Conservation (phyloP, 2,888 invertebrate species). For the Epinotia nisella region DNA sequence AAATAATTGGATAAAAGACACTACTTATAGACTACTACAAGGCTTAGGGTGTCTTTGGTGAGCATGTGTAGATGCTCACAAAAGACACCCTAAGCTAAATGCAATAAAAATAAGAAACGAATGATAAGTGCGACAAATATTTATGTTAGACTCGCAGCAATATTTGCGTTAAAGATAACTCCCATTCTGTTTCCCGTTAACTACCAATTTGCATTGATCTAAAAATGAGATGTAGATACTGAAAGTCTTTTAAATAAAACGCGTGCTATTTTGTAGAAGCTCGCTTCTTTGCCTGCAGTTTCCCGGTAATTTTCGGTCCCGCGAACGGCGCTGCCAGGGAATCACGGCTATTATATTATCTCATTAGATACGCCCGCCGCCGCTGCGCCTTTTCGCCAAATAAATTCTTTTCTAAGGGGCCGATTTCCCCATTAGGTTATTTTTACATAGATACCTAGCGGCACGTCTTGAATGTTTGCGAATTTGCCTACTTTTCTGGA, state of each 20-base stretch:
- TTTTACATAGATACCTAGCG: constrained; percentile 48
- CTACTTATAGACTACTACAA: too few species aligned
- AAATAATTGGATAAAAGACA: too few species aligned
- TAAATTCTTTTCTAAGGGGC: constrained; percentile 74
- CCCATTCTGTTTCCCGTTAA: constrained; percentile 9
- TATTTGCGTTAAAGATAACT: not conserved
- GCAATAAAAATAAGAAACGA: not conserved
- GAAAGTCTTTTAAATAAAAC: constrained; percentile 55
- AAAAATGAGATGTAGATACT: constrained; percentile 34
- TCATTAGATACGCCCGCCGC: constrained; percentile 80
- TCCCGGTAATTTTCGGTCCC: constrained; percentile 77
- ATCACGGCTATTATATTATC: constrained; percentile 84
- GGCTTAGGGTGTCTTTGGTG: too few species aligned
- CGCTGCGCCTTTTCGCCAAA: constrained; percentile 71
- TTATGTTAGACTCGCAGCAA: not conserved
- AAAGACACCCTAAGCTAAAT: too few species aligned
- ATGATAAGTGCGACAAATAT: not conserved
- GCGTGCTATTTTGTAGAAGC: constrained; percentile 57
- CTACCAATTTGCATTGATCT: constrained; percentile 34
- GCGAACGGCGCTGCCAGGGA: constrained; percentile 72
- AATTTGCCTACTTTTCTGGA: not conserved
- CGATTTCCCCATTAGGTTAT: constrained; percentile 71
- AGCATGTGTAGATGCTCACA: too few species aligned
- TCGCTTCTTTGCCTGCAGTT: constrained; percentile 72
- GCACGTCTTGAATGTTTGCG: constrained; percentile 10